Evolutionary conservation across 2,888 invertebrate genomes (phyloP).

Genomic region (Saturnia pavonia): DNA sequence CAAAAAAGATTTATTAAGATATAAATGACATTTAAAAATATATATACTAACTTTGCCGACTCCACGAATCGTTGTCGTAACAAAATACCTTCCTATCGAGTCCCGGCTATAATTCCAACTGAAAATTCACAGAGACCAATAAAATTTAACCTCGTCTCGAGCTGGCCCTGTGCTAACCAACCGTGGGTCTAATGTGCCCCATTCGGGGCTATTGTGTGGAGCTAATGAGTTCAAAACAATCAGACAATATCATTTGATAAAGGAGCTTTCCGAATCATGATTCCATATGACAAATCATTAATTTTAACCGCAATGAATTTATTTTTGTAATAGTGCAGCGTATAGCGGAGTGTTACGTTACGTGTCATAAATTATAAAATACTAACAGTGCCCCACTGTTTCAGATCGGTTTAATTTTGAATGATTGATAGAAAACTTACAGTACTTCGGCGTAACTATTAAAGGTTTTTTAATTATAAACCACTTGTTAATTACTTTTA

Average conservation of each 20-base stretch:
- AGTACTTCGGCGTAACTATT: too few species aligned
- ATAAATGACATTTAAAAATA: neutral
- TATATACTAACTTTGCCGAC: constrained; percentile 20
- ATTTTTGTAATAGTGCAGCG: too few species aligned
- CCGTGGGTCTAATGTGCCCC: constrained; percentile 41
- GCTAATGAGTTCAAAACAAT: constrained; percentile 57
- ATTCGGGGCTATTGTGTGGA: constrained; percentile 44
- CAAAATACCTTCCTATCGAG: constrained; percentile 41
- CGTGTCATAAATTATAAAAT: too few species aligned
- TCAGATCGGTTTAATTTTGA: too few species aligned
- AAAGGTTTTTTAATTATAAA: too few species aligned
- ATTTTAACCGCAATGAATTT: neutral
- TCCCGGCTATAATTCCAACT: constrained; percentile 55
- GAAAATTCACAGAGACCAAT: constrained; percentile 60
- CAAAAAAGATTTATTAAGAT: neutral
- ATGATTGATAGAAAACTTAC: too few species aligned
- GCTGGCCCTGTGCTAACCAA: constrained; percentile 50
- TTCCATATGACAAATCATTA: neutral
- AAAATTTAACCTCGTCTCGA: constrained; percentile 56
- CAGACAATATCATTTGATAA: constrained; percentile 33
- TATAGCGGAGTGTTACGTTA: too few species aligned
- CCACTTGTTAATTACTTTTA: too few species aligned
- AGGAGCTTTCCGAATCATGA: constrained; percentile 20
- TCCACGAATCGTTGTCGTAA: constrained; percentile 27
- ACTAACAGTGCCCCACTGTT: too few species aligned